Conservation (phyloP, 2,797 vertebrate species). For the Arremon aurantiirostris region DNA sequence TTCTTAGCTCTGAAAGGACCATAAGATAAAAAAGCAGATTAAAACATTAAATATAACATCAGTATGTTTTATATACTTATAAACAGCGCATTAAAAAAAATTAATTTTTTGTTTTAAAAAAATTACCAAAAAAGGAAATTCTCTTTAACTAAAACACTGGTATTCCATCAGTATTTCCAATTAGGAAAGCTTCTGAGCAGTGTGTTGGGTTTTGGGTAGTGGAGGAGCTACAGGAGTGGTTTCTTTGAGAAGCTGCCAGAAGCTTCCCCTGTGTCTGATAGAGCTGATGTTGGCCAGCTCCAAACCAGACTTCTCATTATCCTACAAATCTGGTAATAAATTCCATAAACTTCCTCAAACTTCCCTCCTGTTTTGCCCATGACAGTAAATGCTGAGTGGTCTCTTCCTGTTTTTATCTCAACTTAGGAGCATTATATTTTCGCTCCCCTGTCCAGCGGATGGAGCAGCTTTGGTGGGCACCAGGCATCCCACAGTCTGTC, state of each 20-base stretch:
- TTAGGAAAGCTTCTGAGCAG: not conserved
- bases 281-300: not conserved
- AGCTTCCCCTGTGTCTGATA: not conserved
- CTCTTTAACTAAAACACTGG: not conserved
- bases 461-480: not conserved
- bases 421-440: not conserved
- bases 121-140: not conserved
- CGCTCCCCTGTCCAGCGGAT: not conserved
- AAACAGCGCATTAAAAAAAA: not conserved
- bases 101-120: not conserved
- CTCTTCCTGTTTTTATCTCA: not conserved
- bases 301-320: not conserved
- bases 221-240: not conserved
- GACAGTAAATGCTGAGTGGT: not conserved
- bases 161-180: not conserved
- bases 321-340: not conserved
- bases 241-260: not conserved
- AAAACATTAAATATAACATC: not conserved
- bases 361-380: not conserved
- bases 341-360: not conserved
- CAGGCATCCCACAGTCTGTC: not conserved
- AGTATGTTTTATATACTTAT: not conserved
- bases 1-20: not conserved
- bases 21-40: not conserved
- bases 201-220: not conserved